Evolutionary conservation across 2,113 vertebrate genomes (phyloP).

Genomic region (Eclectus roratus): DNA sequence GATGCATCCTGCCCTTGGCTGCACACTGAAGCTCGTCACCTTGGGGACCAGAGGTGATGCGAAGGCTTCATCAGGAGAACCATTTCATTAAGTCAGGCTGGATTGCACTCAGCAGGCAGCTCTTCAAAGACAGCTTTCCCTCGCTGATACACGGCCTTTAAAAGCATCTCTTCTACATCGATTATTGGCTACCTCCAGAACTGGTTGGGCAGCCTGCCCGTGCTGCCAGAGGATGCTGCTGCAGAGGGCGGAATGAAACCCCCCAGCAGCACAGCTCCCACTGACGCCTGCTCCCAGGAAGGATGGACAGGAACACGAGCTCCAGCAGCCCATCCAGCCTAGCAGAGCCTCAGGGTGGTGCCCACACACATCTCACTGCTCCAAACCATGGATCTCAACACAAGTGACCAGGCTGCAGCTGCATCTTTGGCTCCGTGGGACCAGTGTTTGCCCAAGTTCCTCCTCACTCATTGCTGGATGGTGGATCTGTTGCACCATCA

Average conservation of each 20-base stretch:
- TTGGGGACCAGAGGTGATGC: neutral
- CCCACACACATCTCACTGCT: neutral
- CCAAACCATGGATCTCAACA: neutral
- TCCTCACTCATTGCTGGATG: neutral
- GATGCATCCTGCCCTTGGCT: neutral
- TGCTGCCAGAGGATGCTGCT: neutral
- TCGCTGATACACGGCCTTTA: neutral
- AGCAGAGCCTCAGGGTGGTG: rapidly evolving
- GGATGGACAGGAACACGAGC: neutral
- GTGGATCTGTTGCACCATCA: rapidly evolving
- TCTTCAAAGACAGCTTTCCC: neutral
- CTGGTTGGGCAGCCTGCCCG: neutral
- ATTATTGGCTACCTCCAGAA: neutral
- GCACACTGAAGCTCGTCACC: neutral
- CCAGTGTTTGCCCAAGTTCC: neutral
- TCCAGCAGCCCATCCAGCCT: neutral
- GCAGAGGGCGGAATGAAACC: neutral
- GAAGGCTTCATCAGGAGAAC: neutral
- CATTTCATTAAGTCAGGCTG: neutral
- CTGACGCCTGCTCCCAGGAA: neutral
- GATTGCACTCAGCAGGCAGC: neutral
- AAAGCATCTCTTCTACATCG: rapidly evolving
- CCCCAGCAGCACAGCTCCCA: neutral
- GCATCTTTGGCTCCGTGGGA: neutral
- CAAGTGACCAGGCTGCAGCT: neutral